Base-by-base conservation (phyloP, 35 echinoderm and acorn worm genomes). In the Apostichopus californicus region DNA sequence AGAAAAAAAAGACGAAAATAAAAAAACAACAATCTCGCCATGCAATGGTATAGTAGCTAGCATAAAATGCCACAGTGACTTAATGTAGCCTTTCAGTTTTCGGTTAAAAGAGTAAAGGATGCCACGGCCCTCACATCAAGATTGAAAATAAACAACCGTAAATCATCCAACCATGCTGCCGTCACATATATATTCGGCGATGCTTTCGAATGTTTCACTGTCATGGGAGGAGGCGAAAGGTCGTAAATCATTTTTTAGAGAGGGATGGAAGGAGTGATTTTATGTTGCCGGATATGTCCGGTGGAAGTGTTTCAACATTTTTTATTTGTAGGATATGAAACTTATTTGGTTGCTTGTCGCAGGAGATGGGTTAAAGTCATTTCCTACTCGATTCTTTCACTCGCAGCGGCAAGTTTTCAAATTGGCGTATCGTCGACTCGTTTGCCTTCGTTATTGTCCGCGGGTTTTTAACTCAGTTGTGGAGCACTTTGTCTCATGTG, bases 111-210 rank as follows among this genome's bases (percentile, higher is more conserved):
- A 11, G 20, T 75, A 75, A n/a, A 18, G 17, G 12, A 13, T 75
- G 20, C 71, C 6, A 75, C 34, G 71, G 71, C 71, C 71, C 71
- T 75, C 71, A 75, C 71, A 75, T 75, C 71, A 75, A 75, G 71
- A 75, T 75, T 75, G 71, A 75, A 75, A 75, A 75, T 75, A 75
- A 75, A 75, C 71, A 75, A 22, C 71, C 17, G 17, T 75, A 75
- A 75, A 75, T 75, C 71, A 75, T 8, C 71, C 3, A 61, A 14
- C 11, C n/a, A 18, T 13, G 71, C 14, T 22, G 20, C 71, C n/a
- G 71, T 22, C 71, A 75, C 64, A 68, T 68, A 46, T 68, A 68
- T 68, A 46, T 68, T 68, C 64, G 18, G 8, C 64, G 18, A 68
- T 68, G 64, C 64, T 5, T 68, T 18, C 18, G 64, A 68, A 68